A percentile compares a stretch with the other conserved stretches of the same genome.
Conservation (phyloP, 1,140 invertebrate genomes). For the Nilaparvata lugens region DNA sequence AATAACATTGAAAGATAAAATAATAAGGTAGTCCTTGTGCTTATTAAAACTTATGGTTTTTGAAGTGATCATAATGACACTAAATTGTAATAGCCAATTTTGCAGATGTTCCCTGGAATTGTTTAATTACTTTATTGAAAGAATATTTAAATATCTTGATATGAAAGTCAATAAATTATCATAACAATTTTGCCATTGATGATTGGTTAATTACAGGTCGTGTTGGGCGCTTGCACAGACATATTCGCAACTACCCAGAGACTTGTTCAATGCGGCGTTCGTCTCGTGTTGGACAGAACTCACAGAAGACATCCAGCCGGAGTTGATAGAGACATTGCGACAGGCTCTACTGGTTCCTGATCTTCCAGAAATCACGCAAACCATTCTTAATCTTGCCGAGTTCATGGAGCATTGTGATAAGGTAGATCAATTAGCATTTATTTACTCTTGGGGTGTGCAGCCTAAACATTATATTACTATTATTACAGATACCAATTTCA, state of each 20-base stretch:
- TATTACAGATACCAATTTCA: too few relatives aligned
- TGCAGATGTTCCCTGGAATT: too few relatives aligned
- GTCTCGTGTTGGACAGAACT: constrained; percentile 98
- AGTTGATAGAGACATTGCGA: constrained; percentile 79
- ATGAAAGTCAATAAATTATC: constrained; percentile 7
- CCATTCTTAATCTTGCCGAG: constrained; percentile 94
- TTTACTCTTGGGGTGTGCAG: too few relatives aligned
- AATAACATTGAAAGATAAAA: too few relatives aligned
- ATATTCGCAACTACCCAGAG: constrained; percentile 85
- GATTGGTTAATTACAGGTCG: constrained; percentile 45
- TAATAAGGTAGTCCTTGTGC: too few relatives aligned
- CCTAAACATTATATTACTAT: too few relatives aligned
- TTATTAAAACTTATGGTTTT: too few relatives aligned
- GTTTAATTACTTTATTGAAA: too few relatives aligned
- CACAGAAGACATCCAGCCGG: constrained; percentile 66
- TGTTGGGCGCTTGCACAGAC: constrained; percentile 89
- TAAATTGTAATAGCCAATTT: too few relatives aligned
- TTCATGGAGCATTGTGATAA: constrained; percentile 99
- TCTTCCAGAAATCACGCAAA: constrained; percentile 94
- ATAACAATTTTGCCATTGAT: background rate
- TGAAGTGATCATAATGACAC: too few relatives aligned
- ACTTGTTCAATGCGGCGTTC: constrained; percentile 97
- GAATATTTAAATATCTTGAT: constrained; percentile 3
- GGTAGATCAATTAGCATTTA: constrained; percentile 21
- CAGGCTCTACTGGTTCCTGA: constrained; percentile 87